Percentiles rank a stretch among this genome's conserved stretches.
These are phyloP conservation scores for Rhincodon typus DNA, from an alignment of 2,797 vertebrate species.

Conservation along the genomic window DNA sequence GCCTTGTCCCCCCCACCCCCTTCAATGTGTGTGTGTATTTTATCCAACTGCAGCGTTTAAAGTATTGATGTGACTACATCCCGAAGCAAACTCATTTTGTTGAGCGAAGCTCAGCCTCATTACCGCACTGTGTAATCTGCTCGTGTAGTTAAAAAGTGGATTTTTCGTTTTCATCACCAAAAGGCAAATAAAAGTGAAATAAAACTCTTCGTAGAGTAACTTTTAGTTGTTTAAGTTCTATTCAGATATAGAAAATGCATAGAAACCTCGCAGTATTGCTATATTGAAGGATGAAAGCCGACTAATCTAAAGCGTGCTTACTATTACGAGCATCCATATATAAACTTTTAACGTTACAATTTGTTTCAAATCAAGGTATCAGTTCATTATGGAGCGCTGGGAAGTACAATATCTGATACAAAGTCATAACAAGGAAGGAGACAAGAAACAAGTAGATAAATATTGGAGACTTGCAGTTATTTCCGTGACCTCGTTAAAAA, in stretches of 20 bases:
- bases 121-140: background rate
- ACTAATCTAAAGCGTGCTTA: background rate
- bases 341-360: background rate
- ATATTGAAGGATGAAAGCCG: background rate
- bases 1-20: background rate
- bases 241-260: background rate
- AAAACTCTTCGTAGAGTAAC: background rate
- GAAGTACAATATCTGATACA: slow-evolving; percentile 16
- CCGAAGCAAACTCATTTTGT: background rate
- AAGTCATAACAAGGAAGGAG: background rate
- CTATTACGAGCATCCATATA: background rate
- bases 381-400: background rate
- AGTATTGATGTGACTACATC: background rate
- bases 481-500: background rate
- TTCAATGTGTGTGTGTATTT: background rate
- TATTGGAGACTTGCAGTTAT: background rate
- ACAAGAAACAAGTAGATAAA: background rate
- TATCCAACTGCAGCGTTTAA: background rate
- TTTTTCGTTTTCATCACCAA: background rate
- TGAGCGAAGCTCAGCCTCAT: background rate
- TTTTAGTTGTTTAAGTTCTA: background rate
- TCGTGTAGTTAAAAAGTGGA: background rate
- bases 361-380: slow-evolving; percentile 14
- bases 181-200: background rate
- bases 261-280: background rate